Conservation (phyloP, 2,888 invertebrate species). For the Rotaria macrura region DNA sequence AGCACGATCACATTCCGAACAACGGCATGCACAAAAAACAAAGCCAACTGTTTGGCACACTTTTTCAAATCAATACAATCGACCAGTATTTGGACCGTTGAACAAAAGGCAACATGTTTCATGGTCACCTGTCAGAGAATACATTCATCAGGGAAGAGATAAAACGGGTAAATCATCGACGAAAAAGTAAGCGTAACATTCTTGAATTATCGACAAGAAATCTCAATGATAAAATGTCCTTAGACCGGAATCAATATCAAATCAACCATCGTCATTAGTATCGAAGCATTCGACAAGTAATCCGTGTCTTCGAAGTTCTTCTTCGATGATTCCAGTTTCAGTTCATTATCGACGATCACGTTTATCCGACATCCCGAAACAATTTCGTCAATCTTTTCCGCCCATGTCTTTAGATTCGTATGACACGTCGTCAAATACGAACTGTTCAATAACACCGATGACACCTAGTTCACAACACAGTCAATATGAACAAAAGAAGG, state of each 20-base stretch:
- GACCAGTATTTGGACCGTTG: not conserved
- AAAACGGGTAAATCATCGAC: not conserved
- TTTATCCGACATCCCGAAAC: not conserved
- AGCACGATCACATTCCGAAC: not conserved
- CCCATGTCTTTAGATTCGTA: not conserved
- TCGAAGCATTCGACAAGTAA: not conserved
- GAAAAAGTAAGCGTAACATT: not conserved
- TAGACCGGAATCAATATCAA: not conserved
- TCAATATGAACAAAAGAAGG: not conserved
- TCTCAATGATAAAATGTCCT: no score
- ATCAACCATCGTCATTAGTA: not conserved
- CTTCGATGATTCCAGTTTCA: not conserved
- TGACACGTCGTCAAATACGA: not conserved
- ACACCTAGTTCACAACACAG: not conserved
- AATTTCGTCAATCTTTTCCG: no score
- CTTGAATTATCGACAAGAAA: not conserved
- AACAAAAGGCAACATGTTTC: not conserved
- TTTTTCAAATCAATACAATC: not conserved
- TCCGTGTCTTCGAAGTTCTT: not conserved
- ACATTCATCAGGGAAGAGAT: not conserved
- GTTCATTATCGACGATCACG: not conserved
- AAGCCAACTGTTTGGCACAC: not conserved
- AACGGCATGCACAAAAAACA: not conserved
- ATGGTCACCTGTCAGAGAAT: constrained; percentile 4
- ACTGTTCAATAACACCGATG: not conserved